phyloP scores from a whole-genome alignment of 2,113 vertebrate species.

The Nettapus auritus region DNA sequence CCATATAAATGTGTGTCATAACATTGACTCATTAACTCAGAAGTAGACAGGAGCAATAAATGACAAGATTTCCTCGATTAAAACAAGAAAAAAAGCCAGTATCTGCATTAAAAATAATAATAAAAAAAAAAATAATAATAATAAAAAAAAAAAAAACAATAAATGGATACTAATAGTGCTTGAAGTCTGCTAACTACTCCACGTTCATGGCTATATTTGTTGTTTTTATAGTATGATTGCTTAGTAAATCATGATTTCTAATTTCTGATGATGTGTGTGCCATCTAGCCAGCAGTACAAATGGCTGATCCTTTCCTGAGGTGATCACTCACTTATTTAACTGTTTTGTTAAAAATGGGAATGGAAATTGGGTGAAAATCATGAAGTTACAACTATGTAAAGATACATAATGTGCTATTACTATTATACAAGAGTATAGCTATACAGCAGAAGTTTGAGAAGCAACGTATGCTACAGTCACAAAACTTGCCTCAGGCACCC shows the following conservation, averaged over 20 bases:
- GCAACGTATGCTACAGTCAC: neutral
- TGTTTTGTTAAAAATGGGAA: neutral
- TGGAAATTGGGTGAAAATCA: neutral
- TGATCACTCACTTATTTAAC: neutral
- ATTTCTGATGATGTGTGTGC: neutral
- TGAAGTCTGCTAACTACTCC: neutral
- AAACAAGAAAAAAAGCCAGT: neutral
- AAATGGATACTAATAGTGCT: neutral
- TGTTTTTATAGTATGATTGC: neutral
- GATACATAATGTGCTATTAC: neutral
- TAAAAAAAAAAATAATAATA: too few species aligned
- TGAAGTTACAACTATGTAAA: neutral
- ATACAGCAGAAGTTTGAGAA: neutral
- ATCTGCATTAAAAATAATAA: neutral
- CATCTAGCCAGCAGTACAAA: neutral
- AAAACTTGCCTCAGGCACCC: neutral
- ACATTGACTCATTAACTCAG: neutral
- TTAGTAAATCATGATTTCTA: neutral
- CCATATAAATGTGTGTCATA: neutral
- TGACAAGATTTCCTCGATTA: neutral
- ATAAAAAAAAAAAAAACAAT: accelerated
- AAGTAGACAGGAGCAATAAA: neutral
- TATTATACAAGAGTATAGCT: neutral
- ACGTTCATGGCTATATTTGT: neutral
- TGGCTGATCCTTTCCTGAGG: neutral